Evolutionary conservation across 1,140 invertebrate species (phyloP).

Genomic region (Idris sp.): DNA sequence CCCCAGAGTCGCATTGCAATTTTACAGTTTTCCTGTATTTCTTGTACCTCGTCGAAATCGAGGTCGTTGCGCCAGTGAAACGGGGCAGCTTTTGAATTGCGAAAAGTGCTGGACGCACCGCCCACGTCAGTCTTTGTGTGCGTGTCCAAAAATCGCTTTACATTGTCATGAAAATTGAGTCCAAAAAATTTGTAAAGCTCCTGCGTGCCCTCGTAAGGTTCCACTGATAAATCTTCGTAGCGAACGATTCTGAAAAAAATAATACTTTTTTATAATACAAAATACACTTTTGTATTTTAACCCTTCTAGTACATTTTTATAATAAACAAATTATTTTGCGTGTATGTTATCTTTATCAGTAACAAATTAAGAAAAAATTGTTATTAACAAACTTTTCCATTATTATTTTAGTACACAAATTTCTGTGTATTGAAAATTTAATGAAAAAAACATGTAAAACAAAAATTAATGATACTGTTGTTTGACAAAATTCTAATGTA

Average conservation of each 20-base stretch:
- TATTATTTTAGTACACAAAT: no score
- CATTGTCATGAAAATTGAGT: slow-evolving; percentile 83
- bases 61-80: slow-evolving; percentile 91
- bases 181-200: slow-evolving; percentile 88
- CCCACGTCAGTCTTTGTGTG: slow-evolving; percentile 89
- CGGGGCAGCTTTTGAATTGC: slow-evolving; percentile 88
- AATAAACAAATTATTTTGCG: no score
- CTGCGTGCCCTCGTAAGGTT: slow-evolving; percentile 84
- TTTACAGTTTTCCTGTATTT: slow-evolving; percentile 82
- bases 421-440: no score
- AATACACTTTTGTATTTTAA: no score
- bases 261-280: neutral
- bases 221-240: slow-evolving; percentile 90
- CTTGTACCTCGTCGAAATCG: slow-evolving; percentile 83
- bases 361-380: no score
- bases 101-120: slow-evolving; percentile 89
- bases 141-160: slow-evolving; percentile 86
- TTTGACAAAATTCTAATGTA: no score
- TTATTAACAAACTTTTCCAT: no score
- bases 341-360: no score
- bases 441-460: no score
- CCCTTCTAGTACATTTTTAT: no score
- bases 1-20: slow-evolving; percentile 90
- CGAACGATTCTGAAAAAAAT: slow-evolving; percentile 82
- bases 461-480: no score